These are phyloP conservation scores for Bradypodion ventrale DNA, from an alignment of 2,797 vertebrate genomes.

Conservation along the genomic window DNA sequence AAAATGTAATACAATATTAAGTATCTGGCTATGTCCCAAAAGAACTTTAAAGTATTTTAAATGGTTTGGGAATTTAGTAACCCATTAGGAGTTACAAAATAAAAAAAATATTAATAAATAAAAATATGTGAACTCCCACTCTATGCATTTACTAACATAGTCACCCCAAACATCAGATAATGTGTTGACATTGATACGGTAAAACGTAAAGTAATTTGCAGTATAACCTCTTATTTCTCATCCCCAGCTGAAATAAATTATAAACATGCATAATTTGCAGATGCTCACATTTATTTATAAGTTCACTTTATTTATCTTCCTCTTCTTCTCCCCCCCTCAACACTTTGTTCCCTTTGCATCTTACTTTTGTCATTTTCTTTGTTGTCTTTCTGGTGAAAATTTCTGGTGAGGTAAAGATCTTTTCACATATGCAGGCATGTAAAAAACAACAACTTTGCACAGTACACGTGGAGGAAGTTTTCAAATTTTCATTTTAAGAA, in stretches of 20 bases:
- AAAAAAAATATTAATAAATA: slow-evolving; percentile 67
- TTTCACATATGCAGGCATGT: background rate
- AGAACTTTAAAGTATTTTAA: slow-evolving; percentile 87
- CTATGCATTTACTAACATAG: background rate
- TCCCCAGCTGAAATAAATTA: slow-evolving; percentile 4
- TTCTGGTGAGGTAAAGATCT: too few relatives aligned
- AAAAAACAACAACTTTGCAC: background rate
- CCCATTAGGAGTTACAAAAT: slow-evolving; percentile 73
- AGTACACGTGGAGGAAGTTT: background rate
- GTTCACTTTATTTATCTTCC: background rate
- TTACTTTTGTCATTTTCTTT: background rate
- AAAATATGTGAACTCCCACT: slow-evolving; percentile 64
- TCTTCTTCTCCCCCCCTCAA: too few relatives aligned
- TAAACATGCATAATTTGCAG: background rate
- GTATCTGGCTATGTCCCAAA: slow-evolving; percentile 87
- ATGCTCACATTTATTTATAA: background rate
- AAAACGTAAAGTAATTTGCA: slow-evolving; percentile 28
- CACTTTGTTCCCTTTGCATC: background rate
- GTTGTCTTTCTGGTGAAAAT: background rate
- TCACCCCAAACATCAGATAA: slow-evolving; percentile 27
- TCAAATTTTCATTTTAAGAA: background rate
- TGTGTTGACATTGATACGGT: slow-evolving; percentile 34
- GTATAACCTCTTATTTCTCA: background rate
- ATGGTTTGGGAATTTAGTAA: slow-evolving; percentile 79
- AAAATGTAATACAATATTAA: slow-evolving; percentile 90